Percentiles rank a stretch among this genome's conserved stretches.
These are phyloP conservation scores for Sitobion miscanthi DNA, from an alignment of 1,140 invertebrate species.

Conservation along the genomic window DNA sequence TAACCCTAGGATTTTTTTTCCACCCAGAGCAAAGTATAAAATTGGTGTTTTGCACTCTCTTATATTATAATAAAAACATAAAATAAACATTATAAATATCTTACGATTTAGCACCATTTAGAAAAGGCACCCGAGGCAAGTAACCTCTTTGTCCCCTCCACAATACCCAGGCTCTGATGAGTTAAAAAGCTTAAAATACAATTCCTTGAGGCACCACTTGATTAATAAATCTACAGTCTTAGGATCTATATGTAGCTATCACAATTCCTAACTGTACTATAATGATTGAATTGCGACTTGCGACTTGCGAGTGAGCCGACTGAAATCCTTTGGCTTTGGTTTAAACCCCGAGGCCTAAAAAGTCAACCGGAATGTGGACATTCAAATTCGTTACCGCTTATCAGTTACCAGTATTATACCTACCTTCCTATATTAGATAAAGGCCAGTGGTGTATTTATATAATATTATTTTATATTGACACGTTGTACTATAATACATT, in stretches of 20 bases:
- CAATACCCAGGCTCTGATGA: neutral
- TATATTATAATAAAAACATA: neutral
- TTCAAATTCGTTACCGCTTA: neutral
- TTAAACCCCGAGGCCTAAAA: too few relatives aligned
- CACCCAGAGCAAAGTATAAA: neutral
- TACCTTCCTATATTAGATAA: neutral
- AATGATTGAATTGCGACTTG: too few relatives aligned
- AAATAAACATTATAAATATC: neutral
- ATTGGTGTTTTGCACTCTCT: neutral
- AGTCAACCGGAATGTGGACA: neutral
- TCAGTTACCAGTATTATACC: too few relatives aligned
- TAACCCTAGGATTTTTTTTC: neutral
- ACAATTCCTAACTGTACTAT: neutral
- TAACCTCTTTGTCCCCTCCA: neutral
- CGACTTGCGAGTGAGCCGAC: too few relatives aligned
- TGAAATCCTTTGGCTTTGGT: neutral
- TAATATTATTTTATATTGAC: neutral
- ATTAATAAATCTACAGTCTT: neutral
- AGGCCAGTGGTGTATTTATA: too few relatives aligned
- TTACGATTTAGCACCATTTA: neutral
- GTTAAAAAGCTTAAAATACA: neutral
- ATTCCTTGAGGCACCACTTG: neutral
- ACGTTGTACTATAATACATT: too few relatives aligned
- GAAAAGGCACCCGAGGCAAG: neutral
- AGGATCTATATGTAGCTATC: neutral